Evolutionary conservation across 2,888 invertebrate genomes (phyloP), one percentile per base, ranked within the genome.

Genomic region (Drosophila nr. perissopoda): DNA sequence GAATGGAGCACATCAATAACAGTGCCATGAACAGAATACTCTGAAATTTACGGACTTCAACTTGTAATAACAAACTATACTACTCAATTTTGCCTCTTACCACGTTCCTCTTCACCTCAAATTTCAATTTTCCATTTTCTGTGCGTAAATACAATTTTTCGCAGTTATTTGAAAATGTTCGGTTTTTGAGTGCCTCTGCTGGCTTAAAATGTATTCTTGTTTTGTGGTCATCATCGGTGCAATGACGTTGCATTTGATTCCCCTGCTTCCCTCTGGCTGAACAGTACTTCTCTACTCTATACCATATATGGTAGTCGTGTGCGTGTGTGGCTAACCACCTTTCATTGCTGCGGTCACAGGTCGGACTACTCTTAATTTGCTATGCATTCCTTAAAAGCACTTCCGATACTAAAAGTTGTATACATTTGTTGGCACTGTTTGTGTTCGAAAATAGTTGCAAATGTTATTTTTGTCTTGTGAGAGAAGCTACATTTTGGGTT

Each of bases 281-380:
- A 16, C 25, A 21, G 25, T 18, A 10, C n/a, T 49, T 7, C 42
- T 34, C 27, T 11, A 25, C 25, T 33, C 21, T 13, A 2, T 25
- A n/a, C 33, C 31, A 27, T n/a, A 5, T 36, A 31, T 8, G 27
- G 27, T 33, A 59, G 40, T 52, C 40, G 40, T 57, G 56, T 71
- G 64, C 36, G 59, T 78, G 56, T 69, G 83, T 73, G 83, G 83
- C 64, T 69, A 73, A 80, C 83, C 83, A 78, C 60, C 78, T 83
- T 86, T 83, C 83, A 83, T 69, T 74, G 86, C 80, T 83, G 83
- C 56, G 83, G 83, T 83, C 69, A 59, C 60, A 69, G 67, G 59
- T 73, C 49, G 61, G 38, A 62, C 58, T 66, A 64, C 64, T 71
- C 67, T 68, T 69, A 58, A 57, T 54, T 21, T 53, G 51, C 34